phyloP scores from a whole-genome alignment of 2,113 vertebrate genomes.

The Sorex fumeus region DNA sequence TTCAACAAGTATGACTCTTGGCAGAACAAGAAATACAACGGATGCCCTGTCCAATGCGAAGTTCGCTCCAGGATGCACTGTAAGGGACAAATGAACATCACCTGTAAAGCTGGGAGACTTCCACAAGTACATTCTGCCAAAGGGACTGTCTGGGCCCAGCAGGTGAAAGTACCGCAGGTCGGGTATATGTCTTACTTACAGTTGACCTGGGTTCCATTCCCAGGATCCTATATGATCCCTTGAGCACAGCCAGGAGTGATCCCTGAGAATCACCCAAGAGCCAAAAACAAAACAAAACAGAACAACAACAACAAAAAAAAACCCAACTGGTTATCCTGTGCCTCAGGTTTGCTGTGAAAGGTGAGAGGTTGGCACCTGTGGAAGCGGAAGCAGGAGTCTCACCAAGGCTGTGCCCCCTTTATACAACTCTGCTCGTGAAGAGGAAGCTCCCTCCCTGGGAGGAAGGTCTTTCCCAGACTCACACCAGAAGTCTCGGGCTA shows the following conservation, averaged over 20 bases:
- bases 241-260: too few species aligned
- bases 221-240: too few species aligned
- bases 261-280: too few species aligned
- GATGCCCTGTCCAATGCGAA: background rate
- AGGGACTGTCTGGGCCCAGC: background rate
- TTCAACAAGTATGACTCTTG: background rate
- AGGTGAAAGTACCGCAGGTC: background rate
- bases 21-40: background rate
- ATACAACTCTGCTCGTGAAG: background rate
- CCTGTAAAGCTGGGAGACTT: too few species aligned
- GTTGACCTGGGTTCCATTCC: too few species aligned
- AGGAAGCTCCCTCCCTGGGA: fast-evolving
- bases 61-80: background rate
- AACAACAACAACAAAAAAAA: background rate
- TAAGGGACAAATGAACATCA: background rate
- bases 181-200: background rate
- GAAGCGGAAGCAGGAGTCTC: fast-evolving
- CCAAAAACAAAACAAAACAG: too few species aligned
- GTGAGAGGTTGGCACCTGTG: fast-evolving
- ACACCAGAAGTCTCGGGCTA: too few species aligned
- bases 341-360: background rate
- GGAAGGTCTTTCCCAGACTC: background rate
- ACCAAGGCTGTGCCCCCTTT: too few species aligned
- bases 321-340: background rate
- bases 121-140: too few species aligned